Conservation (phyloP, 2,113 vertebrate species). For the Petrocephalus microphthalmus region DNA sequence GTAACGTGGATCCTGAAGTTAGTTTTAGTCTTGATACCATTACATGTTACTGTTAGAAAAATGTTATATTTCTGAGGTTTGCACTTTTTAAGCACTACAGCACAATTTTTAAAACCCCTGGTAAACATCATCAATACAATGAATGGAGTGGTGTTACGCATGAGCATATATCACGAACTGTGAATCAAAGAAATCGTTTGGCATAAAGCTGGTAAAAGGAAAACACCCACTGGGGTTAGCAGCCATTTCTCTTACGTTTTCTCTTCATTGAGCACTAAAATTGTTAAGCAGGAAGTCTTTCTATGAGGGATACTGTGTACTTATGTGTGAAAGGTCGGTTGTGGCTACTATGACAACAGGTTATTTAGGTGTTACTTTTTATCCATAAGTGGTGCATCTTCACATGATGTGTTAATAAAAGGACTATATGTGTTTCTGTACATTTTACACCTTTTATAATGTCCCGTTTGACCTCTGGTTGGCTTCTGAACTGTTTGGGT, state of each 20-base stretch:
- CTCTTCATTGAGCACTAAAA: background rate
- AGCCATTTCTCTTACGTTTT: background rate
- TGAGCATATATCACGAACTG: background rate
- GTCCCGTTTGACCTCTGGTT: background rate
- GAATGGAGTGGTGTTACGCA: background rate
- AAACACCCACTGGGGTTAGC: background rate
- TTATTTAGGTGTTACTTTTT: background rate
- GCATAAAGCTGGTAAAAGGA: background rate
- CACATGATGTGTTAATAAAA: slow-evolving; percentile 5
- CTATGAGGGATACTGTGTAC: background rate
- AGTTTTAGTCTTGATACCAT: background rate
- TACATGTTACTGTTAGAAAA: background rate
- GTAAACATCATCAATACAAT: background rate
- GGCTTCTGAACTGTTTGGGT: background rate
- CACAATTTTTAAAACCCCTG: slow-evolving; percentile 6
- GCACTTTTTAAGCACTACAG: slow-evolving; percentile 14
- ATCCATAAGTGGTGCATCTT: background rate
- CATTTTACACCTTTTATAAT: background rate
- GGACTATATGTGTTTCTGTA: background rate
- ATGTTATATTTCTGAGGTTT: background rate
- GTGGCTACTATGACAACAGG: background rate
- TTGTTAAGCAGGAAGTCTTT: background rate
- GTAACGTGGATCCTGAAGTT: background rate
- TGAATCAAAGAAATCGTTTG: background rate
- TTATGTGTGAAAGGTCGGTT: background rate